These are phyloP conservation scores for Polydrusus pterygomalis DNA, from an alignment of 2,888 invertebrate genomes.

Conservation along the genomic window DNA sequence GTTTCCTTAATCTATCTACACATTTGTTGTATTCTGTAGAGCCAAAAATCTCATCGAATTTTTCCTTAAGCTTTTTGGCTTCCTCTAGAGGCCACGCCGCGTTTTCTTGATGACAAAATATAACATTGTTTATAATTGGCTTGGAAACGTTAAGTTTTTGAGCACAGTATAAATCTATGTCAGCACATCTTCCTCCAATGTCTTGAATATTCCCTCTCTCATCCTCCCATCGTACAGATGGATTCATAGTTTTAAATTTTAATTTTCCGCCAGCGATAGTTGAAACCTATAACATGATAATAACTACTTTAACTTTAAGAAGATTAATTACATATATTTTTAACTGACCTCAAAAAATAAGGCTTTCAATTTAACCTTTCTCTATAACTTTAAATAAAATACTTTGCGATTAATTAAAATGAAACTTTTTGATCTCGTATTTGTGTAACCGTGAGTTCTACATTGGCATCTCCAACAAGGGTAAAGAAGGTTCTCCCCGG, in stretches of 20 bases:
- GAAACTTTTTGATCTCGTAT: no score
- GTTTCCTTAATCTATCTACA: slow-evolving; percentile 82
- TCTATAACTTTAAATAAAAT: no score
- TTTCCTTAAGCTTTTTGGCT: slow-evolving; percentile 92
- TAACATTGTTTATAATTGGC: slow-evolving; percentile 95
- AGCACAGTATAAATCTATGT: slow-evolving; percentile 84
- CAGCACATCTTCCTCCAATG: slow-evolving; percentile 75
- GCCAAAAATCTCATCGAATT: slow-evolving; percentile 99
- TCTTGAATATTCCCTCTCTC: slow-evolving; percentile 36
- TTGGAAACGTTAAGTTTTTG: slow-evolving; percentile 89
- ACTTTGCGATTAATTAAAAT: no score
- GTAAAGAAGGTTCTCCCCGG: no score
- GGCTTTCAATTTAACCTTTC: no score
- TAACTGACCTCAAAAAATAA: no score
- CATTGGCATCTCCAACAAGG: no score
- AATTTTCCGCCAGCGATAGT: slow-evolving; percentile 75
- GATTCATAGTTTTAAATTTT: slow-evolving; percentile 81
- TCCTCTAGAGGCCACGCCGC: slow-evolving; percentile 97
- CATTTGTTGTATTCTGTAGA: slow-evolving; percentile 94
- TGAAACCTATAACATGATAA: slow-evolving; percentile 66
- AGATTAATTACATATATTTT: no score
- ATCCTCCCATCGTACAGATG: slow-evolving; percentile 72
- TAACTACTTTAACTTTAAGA: no score
- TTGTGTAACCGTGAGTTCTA: no score
- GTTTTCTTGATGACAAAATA: slow-evolving; percentile 99